Percentiles rank a stretch among this genome's conserved stretches.
These are phyloP conservation scores for Gallinago media DNA, from an alignment of 2,113 vertebrate genomes.

Conservation along the genomic window DNA sequence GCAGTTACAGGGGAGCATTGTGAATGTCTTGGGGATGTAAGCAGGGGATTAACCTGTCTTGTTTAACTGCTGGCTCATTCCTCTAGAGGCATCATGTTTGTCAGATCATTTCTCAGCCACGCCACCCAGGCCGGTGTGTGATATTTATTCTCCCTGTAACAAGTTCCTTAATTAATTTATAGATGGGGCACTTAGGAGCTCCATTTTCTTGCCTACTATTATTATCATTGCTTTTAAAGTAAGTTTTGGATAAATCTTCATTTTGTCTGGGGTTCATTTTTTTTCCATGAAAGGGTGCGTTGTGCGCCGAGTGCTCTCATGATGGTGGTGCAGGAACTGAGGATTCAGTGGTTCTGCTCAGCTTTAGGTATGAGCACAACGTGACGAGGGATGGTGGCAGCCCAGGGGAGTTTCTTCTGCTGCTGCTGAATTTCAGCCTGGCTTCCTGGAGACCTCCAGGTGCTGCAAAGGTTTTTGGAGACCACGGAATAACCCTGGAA, in stretches of 20 bases:
- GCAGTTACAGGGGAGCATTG: background rate
- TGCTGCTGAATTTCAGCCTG: background rate
- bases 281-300: background rate
- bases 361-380: background rate
- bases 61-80: constrained; percentile 55
- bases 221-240: background rate
- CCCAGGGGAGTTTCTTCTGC: background rate
- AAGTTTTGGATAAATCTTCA: background rate
- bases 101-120: constrained; percentile 75
- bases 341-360: background rate
- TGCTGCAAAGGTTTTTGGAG: background rate
- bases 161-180: constrained; percentile 42
- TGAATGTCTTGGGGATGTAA: constrained; percentile 41
- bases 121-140: background rate
- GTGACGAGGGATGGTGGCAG: background rate
- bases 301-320: background rate
- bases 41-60: constrained; percentile 68
- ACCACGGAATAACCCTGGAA: background rate
- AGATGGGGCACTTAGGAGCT: background rate
- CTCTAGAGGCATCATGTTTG: constrained; percentile 71
- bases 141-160: constrained; percentile 54
- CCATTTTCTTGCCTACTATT: background rate
- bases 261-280: background rate
- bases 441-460: background rate
- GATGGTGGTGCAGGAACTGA: background rate